Percentiles rank a stretch among this genome's conserved stretches.
Evolutionary conservation across 2,113 vertebrate genomes (phyloP).

Genomic region (Nannospalax galili): DNA sequence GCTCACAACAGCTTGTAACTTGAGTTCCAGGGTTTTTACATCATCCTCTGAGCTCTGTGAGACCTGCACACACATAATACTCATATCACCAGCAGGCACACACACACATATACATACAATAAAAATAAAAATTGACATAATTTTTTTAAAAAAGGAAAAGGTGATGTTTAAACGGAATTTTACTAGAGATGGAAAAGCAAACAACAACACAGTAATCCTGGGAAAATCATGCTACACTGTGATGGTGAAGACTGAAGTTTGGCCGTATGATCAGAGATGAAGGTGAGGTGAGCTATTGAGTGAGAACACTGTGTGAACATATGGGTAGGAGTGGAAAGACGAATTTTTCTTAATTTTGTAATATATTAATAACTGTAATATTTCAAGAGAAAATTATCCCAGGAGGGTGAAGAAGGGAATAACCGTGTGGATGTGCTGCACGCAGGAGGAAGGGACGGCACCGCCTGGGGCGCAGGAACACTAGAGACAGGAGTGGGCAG

Average conservation of each 20-base stretch:
- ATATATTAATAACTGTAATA: neutral
- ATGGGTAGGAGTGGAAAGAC: neutral
- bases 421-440: too few species aligned
- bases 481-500: accelerated
- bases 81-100: neutral
- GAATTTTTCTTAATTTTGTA: neutral
- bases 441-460: too few species aligned
- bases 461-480: neutral
- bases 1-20: too few species aligned
- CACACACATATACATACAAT: neutral
- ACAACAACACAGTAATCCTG: neutral
- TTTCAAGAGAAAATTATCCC: neutral
- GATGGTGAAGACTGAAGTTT: neutral
- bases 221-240: neutral
- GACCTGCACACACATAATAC: too few species aligned
- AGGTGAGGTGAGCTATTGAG: neutral
- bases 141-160: neutral
- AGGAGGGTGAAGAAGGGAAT: neutral
- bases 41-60: neutral
- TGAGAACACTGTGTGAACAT: neutral
- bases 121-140: neutral
- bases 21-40: too few species aligned
- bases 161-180: neutral
- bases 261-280: too few species aligned
- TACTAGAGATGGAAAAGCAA: neutral